phyloP scores from a whole-genome alignment of 2,113 vertebrate species.

The Forbesichthys papilliferus region DNA sequence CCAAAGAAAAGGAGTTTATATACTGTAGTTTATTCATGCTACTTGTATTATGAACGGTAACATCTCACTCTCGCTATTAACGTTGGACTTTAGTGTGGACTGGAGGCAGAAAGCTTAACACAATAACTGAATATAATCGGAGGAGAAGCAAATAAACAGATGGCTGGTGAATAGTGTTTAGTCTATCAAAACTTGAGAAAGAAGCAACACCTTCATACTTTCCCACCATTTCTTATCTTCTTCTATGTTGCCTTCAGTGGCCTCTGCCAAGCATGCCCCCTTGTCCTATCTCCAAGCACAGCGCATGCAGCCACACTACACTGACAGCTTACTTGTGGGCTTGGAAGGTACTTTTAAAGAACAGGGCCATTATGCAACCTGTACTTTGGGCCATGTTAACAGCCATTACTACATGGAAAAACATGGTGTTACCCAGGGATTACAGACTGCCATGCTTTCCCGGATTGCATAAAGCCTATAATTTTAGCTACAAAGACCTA shows the following conservation, averaged over 20 bases:
- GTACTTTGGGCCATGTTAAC: conserved; percentile 72
- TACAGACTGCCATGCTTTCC: conserved; percentile 70
- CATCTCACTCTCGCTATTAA: not conserved
- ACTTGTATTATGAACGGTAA: not conserved
- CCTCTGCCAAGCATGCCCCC: not conserved
- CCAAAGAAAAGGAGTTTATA: too few species aligned
- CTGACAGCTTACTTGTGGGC: conserved; percentile 15
- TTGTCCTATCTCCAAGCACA: too few species aligned
- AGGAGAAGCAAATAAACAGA: too few species aligned
- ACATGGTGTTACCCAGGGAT: conserved; percentile 73
- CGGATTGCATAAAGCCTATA: conserved; percentile 60
- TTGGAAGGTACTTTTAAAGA: conserved; percentile 21
- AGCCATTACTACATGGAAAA: conserved; percentile 75
- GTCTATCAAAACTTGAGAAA: not conserved
- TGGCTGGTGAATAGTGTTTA: not conserved
- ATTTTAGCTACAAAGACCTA: conserved; percentile 48
- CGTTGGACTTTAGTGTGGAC: too few species aligned
- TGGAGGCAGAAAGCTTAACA: too few species aligned
- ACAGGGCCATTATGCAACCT: conserved; percentile 56
- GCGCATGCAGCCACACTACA: conserved; percentile 9
- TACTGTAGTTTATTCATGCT: too few species aligned
- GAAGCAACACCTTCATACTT: not conserved
- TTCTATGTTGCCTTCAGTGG: not conserved
- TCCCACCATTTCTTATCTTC: conserved; percentile 26
- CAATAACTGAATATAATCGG: too few species aligned